These are phyloP conservation scores for Ectemnius continuus DNA, from an alignment of 2,888 invertebrate genomes.

Conservation along the genomic window DNA sequence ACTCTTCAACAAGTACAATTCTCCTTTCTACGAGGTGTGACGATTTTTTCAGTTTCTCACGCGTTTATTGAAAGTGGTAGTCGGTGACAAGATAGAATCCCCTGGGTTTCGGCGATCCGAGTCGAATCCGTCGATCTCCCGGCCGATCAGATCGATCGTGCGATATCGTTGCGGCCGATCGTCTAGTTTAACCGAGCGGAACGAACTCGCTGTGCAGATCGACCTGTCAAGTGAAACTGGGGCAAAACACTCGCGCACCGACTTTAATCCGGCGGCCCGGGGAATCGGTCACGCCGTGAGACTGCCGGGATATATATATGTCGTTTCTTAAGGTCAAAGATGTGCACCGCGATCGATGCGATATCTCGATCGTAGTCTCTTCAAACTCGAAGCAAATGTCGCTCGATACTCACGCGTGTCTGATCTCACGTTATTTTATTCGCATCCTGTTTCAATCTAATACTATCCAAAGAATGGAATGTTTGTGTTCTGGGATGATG, in stretches of 20 bases:
- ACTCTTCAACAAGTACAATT: too few relatives aligned
- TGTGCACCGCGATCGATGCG: constrained; percentile 5
- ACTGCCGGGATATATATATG: constrained; percentile 23
- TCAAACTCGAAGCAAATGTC: background rate
- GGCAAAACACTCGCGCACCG: constrained; percentile 68
- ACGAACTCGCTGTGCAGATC: constrained; percentile 64
- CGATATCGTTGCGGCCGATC: constrained; percentile 59
- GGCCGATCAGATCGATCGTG: constrained; percentile 33
- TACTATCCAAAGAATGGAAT: background rate
- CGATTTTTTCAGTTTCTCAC: constrained; percentile 29
- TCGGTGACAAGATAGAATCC: constrained; percentile 27
- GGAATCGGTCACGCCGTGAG: constrained; percentile 66
- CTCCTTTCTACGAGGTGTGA: background rate
- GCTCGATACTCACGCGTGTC: background rate
- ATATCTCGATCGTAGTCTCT: constrained; percentile 2
- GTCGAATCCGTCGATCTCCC: constrained; percentile 8
- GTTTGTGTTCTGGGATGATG: too few relatives aligned
- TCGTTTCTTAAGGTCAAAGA: constrained; percentile 16
- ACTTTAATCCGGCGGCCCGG: constrained; percentile 62
- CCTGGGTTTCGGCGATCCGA: constrained; percentile 33
- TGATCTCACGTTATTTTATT: background rate
- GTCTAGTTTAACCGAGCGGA: constrained; percentile 62
- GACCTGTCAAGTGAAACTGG: constrained; percentile 67
- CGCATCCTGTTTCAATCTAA: background rate
- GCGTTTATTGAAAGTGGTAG: constrained; percentile 35